phyloP scores from a whole-genome alignment of 2,888 invertebrate genomes.

The Leptopilina syphax region DNA sequence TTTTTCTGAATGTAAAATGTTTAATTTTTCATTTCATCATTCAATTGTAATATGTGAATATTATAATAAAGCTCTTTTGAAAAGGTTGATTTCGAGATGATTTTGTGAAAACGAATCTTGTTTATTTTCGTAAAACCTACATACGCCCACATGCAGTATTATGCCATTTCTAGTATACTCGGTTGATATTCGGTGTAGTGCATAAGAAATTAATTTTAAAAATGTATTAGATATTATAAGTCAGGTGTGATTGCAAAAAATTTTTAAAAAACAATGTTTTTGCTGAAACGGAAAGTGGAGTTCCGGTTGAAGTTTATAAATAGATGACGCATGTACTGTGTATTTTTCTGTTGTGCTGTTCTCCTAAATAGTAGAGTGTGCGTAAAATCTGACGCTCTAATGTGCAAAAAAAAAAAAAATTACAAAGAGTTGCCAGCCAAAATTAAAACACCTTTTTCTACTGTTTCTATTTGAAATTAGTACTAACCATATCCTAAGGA shows the following conservation, averaged over 20 bases:
- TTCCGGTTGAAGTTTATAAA: slow-evolving; percentile 58
- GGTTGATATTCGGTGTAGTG: background rate
- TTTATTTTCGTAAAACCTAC: slow-evolving; percentile 53
- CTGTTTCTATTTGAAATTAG: background rate
- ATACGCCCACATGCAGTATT: slow-evolving; percentile 42
- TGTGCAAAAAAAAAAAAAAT: background rate
- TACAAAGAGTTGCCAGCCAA: background rate
- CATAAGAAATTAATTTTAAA: background rate
- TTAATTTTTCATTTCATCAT: too few relatives aligned
- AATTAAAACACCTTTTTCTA: background rate
- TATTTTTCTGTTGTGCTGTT: slow-evolving; percentile 18
- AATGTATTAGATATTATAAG: background rate
- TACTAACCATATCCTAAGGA: too few relatives aligned
- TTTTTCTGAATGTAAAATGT: too few relatives aligned
- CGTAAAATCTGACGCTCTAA: slow-evolving; percentile 10
- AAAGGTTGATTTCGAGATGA: background rate
- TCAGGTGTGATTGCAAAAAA: slow-evolving; percentile 6
- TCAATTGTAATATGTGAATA: too few relatives aligned
- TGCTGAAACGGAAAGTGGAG: slow-evolving; percentile 55
- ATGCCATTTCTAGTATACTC: slow-evolving; percentile 2
- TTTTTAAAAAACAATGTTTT: slow-evolving; percentile 12
- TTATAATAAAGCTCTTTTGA: too few relatives aligned
- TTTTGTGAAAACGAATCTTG: slow-evolving; percentile 19
- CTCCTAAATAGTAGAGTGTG: slow-evolving; percentile 31
- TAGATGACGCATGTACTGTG: slow-evolving; percentile 47